These are phyloP conservation scores for Podiceps cristatus DNA, from an alignment of 2,113 vertebrate species.

Conservation along the genomic window DNA sequence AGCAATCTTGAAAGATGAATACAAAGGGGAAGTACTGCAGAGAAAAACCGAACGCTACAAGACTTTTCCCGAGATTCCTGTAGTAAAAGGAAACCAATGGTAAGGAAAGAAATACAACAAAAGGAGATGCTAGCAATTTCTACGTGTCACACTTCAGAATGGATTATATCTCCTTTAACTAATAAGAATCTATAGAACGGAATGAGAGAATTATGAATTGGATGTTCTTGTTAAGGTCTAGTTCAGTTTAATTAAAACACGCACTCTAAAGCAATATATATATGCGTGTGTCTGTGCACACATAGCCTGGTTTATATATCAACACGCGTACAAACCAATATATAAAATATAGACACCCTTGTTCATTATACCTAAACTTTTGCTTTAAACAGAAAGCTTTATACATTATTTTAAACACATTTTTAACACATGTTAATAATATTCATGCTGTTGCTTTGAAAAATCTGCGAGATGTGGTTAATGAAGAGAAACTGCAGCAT, in stretches of 20 bases:
- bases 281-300: not conserved
- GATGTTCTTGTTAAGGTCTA: slow-evolving; percentile 72
- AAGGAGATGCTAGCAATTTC: slow-evolving; percentile 28
- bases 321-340: not conserved
- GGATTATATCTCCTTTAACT: slow-evolving; percentile 66
- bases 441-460: slow-evolving; percentile 74
- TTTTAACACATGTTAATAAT: slow-evolving; percentile 82
- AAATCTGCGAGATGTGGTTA: slow-evolving; percentile 78
- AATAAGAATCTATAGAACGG: slow-evolving; percentile 51
- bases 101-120: not conserved
- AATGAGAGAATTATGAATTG: slow-evolving; percentile 71
- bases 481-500: slow-evolving; percentile 81
- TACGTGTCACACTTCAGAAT: slow-evolving; percentile 37
- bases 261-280: slow-evolving; percentile 48
- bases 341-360: slow-evolving; percentile 48
- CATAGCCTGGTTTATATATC: slow-evolving; percentile 38
- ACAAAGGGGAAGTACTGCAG: not conserved
- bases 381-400: slow-evolving; percentile 68
- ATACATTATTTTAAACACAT: slow-evolving; percentile 75
- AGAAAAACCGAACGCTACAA: not conserved
- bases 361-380: slow-evolving; percentile 66
- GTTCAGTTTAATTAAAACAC: slow-evolving; percentile 79
- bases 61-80: not conserved
- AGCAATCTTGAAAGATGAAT: not conserved
- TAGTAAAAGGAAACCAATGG: not conserved